Base-by-base conservation (phyloP, 2,113 vertebrate genomes). In the Crotalus helleri region DNA sequence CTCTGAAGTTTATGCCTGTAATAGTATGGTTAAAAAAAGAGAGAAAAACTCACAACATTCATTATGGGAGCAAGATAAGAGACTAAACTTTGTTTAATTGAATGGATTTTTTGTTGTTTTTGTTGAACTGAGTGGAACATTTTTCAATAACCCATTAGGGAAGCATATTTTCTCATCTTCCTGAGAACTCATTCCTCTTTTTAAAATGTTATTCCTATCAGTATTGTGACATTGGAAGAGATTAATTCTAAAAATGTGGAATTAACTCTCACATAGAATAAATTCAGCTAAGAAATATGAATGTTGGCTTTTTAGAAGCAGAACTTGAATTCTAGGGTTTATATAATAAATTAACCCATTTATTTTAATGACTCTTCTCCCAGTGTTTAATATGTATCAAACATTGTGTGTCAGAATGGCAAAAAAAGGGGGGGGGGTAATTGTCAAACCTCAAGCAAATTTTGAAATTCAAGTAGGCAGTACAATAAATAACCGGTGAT, bases 361-460 rank as follows among this genome's bases (percentile, higher is more conserved):
- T 90, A 53, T 69, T 90, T 19, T 53, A 69, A 69, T 51, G 44
- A 69, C 8, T 51, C 12, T n/a, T 46, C 15, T 51, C 26, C 24
- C 58, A 64, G 1, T 12, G 33, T 58, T 89, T 89, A 57, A 55
- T 58, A 2, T 58, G 55, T 21, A 58, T 15, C 39, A 39, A 33
- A 89, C 57, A 7, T 3, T 58, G n/a, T 39, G 29, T 57, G 39
- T 39, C 55, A 89, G 88, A 58, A 89, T 39, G 57, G 9, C 11
- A 3, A 24, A 44, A 57, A 59, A 21, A 0, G 0, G 0, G 0
- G 61, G 26, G 29, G 11, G n/a, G 13, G 21, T 21, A 9, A 39
- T 46, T 46, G 46, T 49, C 13, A 58, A 91, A 23, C 33, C 11
- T 87, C 26, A 2, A 87, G 69, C 54, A 57, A 3, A 39, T 23